Base-by-base conservation (phyloP, 2,888 invertebrate species). In the Scaptomyza cyrtandrae region DNA sequence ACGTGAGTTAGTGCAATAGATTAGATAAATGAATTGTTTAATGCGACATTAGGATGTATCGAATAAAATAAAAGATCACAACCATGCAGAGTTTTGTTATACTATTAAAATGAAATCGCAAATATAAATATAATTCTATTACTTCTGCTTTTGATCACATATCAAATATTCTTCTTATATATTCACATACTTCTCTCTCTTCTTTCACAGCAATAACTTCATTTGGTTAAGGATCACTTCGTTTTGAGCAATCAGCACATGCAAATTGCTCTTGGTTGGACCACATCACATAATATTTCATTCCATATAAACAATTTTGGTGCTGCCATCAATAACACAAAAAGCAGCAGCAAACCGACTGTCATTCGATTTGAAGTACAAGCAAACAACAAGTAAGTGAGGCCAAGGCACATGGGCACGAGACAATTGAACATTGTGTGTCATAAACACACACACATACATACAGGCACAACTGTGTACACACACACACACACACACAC, bases 351-450 rank as follows among this genome's bases (percentile, higher is more conserved):
- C 19, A 44, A 44, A 29, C 43, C 59, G 48, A 54, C 24, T 64
- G 61, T 39, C 77, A 76, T 50, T 80, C 59, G 46, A 61, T 58
- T 39, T 53, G 33, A 10, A 33, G 29, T 27, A 31, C 27, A 29
- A 27, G 3, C 27, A 24, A 13, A 14, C 1, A n/a, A n/a, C n/a
- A n/a, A 11, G 14, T 7, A 54, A 53, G 55, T 50, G 49, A 61
- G 67, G 44, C 49, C 39, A 67, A 71, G 76, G 62, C 76, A 75
- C 43, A 77, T 39, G 49, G 49, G 82, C 89, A 74, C 78, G 71
- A 78, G 89, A 83, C 89, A 83, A 83, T 83, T 89, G 89, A 83
- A 85, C 89, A 87, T 83, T 89, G 75, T 85, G 53, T 80, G 83
- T 85, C 83, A 87, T 87, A 83, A 89, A 85, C 82, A 83, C 67